Percentiles rank a stretch among this genome's conserved stretches.
Conservation (phyloP, 1,140 invertebrate species). For the Holcopasites calliopsidis region DNA sequence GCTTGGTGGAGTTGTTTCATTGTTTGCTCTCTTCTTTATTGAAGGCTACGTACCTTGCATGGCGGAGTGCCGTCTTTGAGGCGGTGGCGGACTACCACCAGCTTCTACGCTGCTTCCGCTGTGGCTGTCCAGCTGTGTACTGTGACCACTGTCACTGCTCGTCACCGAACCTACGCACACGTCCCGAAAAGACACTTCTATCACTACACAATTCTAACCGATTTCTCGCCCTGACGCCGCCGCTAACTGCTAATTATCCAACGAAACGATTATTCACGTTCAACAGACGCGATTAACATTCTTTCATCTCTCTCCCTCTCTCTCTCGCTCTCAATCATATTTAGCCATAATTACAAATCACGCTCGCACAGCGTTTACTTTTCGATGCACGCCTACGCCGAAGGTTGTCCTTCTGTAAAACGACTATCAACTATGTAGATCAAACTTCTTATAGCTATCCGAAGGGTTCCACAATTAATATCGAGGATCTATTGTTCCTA, state of each 20-base stretch:
- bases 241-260: constrained; percentile 51
- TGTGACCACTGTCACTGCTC: constrained; percentile 92
- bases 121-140: constrained; percentile 87
- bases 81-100: constrained; percentile 78
- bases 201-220: constrained; percentile 72
- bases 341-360: background rate
- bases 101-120: constrained; percentile 83
- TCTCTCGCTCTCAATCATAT: background rate
- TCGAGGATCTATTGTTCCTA: background rate
- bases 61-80: constrained; percentile 80
- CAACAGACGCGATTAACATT: background rate
- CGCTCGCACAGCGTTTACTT: constrained; percentile 39
- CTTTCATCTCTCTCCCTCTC: constrained; percentile 1
- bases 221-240: constrained; percentile 40
- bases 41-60: constrained; percentile 79
- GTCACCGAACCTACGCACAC: constrained; percentile 87
- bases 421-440: constrained; percentile 25
- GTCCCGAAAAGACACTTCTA: constrained; percentile 77
- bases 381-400: constrained; percentile 25
- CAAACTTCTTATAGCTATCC: background rate
- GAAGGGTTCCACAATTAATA: background rate
- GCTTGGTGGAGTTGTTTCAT: constrained; percentile 26
- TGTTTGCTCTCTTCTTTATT: constrained; percentile 29
- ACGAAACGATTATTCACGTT: constrained; percentile 7
- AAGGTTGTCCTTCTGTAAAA: constrained; percentile 18